Evolutionary conservation across 1,140 invertebrate genomes (phyloP).

Genomic region (Drosophila watanabei): DNA sequence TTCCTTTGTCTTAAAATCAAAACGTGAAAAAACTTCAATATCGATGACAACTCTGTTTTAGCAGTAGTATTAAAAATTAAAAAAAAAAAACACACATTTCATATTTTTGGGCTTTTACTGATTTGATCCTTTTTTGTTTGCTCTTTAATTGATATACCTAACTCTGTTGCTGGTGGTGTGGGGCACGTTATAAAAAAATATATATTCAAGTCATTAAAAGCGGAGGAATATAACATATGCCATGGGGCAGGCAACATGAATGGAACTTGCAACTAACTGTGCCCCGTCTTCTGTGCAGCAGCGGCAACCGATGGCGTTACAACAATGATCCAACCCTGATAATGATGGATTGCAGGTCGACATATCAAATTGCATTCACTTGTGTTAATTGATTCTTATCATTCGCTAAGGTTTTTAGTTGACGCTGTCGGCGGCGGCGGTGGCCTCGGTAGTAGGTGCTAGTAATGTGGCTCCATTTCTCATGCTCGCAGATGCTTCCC

Average conservation of each 20-base stretch:
- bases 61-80: neutral
- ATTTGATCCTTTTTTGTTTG: constrained; percentile 3
- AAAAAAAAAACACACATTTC: constrained; percentile 23
- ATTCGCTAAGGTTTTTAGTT: constrained; percentile 9
- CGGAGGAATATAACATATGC: constrained; percentile 45
- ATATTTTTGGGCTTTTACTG: constrained; percentile 32
- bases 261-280: constrained; percentile 53
- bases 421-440: neutral
- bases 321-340: constrained; percentile 15
- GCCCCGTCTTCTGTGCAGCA: constrained; percentile 35
- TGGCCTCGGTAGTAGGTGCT: neutral
- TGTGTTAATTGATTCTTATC: constrained; percentile 12
- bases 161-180: neutral
- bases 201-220: constrained; percentile 43
- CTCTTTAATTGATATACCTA: constrained; percentile 20
- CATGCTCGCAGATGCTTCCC: constrained; percentile 29
- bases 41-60: neutral
- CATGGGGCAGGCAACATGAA: constrained; percentile 50
- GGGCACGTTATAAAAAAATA: constrained; percentile 59
- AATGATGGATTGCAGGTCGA: neutral
- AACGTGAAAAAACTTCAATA: constrained; percentile 34
- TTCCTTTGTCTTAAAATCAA: constrained; percentile 83
- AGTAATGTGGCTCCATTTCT: constrained; percentile 2
- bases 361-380: constrained; percentile 19
- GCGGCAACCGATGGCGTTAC: constrained; percentile 5